Evolutionary conservation across 2,888 invertebrate species (phyloP), one percentile per base, ranked within the genome.

Genomic region (Agyllia agylla): DNA sequence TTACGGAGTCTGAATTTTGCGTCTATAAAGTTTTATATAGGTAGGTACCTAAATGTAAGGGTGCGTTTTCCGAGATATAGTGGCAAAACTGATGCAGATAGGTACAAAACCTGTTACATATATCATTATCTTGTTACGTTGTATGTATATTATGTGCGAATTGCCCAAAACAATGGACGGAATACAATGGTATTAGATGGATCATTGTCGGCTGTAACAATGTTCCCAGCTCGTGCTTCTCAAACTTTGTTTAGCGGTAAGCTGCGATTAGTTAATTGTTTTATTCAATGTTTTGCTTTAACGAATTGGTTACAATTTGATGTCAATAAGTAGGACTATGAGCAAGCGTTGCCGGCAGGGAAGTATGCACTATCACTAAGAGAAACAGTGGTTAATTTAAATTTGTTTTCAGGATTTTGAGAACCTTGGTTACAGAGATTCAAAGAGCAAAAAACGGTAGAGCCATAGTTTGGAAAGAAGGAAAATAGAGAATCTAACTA

Each of bases 111-210:
- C 27, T 57, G 57, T 57, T 81, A 81, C 49, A 49, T 49, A 6
- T 38, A 38, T 38, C 3, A 57, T 9, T 73, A 49, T n/a, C 85
- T 86, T 35, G 85, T 80, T 85, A 80, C 73, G 85, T 80, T 84
- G 33, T 30, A 42, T 30, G 33, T 30, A 38, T 24, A 70, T 82
- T 83, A 84, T 84, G 84, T 77, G 84, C 84, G 85, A 85, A 80
- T 42, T 80, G 73, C 15, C 73, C 42, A 70, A 86, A 86, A 86
- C 85, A 86, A 86, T 86, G 70, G 79, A 30, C 27, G n/a, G 73
- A 81, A 73, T 27, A 85, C 85, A 80, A 86, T 81, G 73, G 73
- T 79, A 81, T 80, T 73, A 81, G 80, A 86, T 81, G 24, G n/a
- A 85, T 73, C 70, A 70, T 30, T 57, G 57, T 20, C 79, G 35